Conservation (phyloP, 2,888 invertebrate genomes). For the Lepas anatifera region DNA sequence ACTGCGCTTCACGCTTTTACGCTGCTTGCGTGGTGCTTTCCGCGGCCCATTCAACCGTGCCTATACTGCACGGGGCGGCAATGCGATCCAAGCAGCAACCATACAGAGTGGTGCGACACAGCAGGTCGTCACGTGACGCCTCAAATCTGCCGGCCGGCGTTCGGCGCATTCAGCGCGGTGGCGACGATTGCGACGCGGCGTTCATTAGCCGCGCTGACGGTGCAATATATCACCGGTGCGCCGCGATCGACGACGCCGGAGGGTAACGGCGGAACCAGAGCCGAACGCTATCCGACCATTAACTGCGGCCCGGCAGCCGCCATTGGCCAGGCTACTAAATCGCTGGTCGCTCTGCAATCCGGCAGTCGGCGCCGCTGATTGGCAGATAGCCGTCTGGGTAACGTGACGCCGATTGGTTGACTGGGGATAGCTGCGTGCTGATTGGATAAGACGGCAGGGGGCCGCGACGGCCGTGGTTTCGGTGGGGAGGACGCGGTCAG, state of each 20-base stretch:
- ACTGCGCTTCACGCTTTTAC: no score
- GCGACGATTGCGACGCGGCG: neutral
- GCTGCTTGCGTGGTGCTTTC: no score
- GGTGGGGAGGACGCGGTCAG: neutral
- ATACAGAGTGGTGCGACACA: no score
- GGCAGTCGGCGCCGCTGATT: neutral
- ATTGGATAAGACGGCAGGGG: neutral
- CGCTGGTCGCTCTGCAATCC: neutral
- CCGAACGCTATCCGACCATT: neutral
- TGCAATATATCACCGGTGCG: no score
- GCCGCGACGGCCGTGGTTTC: neutral
- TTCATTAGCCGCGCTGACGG: no score
- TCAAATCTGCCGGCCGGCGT: neutral
- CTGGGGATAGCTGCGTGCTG: neutral
- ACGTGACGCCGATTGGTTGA: neutral
- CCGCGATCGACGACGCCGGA: no score
- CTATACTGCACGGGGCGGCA: neutral
- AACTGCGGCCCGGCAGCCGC: neutral
- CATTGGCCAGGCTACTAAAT: neutral
- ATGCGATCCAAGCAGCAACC: no score
- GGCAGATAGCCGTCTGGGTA: neutral
- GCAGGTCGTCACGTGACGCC: neutral
- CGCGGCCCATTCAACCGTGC: neutral
- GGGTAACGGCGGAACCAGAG: neutral
- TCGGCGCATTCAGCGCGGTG: neutral